Evolutionary conservation across 2,113 vertebrate genomes (phyloP).

Genomic region (Aramus guarauna): DNA sequence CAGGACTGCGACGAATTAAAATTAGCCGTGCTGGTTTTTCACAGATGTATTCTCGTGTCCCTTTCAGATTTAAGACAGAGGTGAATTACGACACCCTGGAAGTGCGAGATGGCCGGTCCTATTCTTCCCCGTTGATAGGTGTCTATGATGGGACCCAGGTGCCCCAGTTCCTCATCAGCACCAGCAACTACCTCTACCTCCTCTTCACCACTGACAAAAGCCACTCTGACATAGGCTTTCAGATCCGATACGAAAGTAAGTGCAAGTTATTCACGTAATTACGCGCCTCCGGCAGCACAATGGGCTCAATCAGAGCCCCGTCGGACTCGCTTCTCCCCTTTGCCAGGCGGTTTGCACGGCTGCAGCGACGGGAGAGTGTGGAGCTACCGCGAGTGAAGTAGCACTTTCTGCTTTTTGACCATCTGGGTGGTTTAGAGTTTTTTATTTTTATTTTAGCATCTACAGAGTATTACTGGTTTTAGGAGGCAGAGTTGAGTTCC

Average conservation of each 20-base stretch:
- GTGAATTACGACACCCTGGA: constrained; percentile 97
- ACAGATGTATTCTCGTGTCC: background rate
- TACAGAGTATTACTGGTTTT: background rate
- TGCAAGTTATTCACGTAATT: accelerated
- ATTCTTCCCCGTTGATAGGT: constrained; percentile 90
- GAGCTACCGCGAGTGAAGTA: background rate
- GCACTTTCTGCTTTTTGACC: background rate
- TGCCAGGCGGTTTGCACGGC: background rate
- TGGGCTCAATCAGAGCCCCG: background rate
- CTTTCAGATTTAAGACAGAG: constrained; percentile 91
- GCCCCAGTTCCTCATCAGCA: constrained; percentile 98
- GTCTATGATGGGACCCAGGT: constrained; percentile 98
- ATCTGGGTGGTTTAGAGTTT: background rate
- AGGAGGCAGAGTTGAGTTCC: background rate
- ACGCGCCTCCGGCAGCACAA: background rate
- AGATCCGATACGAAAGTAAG: constrained; percentile 98
- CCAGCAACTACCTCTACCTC: constrained; percentile 93
- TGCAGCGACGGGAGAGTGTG: background rate
- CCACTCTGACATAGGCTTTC: constrained; percentile 95
- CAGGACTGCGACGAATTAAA: accelerated
- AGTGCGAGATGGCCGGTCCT: constrained; percentile 90
- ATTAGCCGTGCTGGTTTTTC: background rate
- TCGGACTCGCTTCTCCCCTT: background rate
- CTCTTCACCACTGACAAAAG: constrained; percentile 98
- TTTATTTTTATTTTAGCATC: background rate